A percentile compares a stretch with the other conserved stretches of the same genome.
phyloP scores from a whole-genome alignment of 2,888 invertebrate species.

The Sinhomidia bicolor region DNA sequence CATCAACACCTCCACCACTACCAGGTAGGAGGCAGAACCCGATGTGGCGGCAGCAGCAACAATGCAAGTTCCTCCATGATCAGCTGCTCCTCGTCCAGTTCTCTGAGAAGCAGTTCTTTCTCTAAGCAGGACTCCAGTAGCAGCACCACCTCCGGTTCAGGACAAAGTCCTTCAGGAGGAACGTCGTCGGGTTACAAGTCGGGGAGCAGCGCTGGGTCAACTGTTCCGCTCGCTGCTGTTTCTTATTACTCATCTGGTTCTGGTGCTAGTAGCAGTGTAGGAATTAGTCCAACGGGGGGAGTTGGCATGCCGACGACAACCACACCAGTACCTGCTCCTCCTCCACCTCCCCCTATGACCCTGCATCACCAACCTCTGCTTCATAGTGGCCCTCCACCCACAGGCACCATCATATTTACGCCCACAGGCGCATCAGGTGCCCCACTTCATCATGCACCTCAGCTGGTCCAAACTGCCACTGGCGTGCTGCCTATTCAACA shows the following conservation, averaged over 20 bases:
- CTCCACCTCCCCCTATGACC: neutral
- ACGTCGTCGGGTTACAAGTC: slow-evolving; percentile 62
- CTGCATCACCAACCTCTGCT: neutral
- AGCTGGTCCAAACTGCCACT: neutral
- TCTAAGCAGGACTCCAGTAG: slow-evolving; percentile 63
- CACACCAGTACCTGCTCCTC: slow-evolving; percentile 18
- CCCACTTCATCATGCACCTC: slow-evolving; percentile 9
- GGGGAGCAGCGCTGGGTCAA: neutral
- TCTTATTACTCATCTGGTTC: slow-evolving; percentile 40
- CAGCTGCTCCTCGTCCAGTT: slow-evolving; percentile 59
- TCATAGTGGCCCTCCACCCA: neutral
- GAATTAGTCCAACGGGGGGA: neutral
- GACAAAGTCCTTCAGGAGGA: slow-evolving; percentile 63
- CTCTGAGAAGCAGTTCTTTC: slow-evolving; percentile 61
- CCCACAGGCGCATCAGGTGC: slow-evolving; percentile 24
- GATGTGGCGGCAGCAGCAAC: slow-evolving; percentile 31
- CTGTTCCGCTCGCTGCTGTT: neutral
- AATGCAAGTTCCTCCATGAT: slow-evolving; percentile 69
- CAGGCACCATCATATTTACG: slow-evolving; percentile 50
- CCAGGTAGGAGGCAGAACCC: slow-evolving; percentile 30
- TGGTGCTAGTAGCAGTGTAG: slow-evolving; percentile 43
- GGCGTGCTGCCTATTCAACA: neutral
- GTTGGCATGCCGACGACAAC: neutral
- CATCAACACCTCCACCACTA: neutral
- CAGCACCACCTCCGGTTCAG: slow-evolving; percentile 55